Evolutionary conservation across 2,113 vertebrate species (phyloP).

Genomic region (Cacatua alba): DNA sequence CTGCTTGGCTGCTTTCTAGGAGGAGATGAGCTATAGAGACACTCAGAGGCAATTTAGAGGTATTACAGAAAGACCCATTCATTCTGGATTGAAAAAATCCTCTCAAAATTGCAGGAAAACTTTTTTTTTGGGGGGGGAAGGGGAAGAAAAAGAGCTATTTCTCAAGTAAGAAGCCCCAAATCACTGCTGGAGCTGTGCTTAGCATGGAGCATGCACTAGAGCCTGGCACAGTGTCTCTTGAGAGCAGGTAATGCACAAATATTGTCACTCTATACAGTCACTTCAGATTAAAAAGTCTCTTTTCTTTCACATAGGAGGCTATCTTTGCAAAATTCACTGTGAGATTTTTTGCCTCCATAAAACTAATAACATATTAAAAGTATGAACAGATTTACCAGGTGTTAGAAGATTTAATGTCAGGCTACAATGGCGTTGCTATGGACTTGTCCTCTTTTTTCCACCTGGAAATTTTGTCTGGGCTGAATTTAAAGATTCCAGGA

Average conservation of each 20-base stretch:
- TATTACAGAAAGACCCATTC: conserved; percentile 44
- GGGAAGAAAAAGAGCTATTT: neutral
- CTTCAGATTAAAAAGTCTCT: neutral
- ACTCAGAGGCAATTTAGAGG: conserved; percentile 59
- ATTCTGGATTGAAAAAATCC: neutral
- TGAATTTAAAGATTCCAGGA: neutral
- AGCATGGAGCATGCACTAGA: neutral
- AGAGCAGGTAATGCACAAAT: neutral
- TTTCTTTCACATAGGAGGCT: neutral
- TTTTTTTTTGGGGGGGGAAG: fast-evolving
- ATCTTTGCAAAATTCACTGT: neutral
- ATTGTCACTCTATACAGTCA: neutral
- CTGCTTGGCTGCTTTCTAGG: conserved; percentile 37
- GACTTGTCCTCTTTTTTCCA: neutral
- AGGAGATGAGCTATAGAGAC: conserved; percentile 69
- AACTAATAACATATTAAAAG: neutral
- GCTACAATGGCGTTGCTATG: fast-evolving
- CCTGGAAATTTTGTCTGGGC: neutral
- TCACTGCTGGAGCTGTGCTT: neutral
- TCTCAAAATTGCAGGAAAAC: neutral
- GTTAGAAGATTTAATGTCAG: neutral
- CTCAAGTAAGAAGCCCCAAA: neutral
- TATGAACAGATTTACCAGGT: neutral
- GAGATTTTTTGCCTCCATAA: neutral
- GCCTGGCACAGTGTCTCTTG: neutral